A percentile compares a stretch with the other conserved stretches of the same genome.
These are phyloP conservation scores for Dryas iulia DNA, from an alignment of 1,140 invertebrate species.

Conservation along the genomic window DNA sequence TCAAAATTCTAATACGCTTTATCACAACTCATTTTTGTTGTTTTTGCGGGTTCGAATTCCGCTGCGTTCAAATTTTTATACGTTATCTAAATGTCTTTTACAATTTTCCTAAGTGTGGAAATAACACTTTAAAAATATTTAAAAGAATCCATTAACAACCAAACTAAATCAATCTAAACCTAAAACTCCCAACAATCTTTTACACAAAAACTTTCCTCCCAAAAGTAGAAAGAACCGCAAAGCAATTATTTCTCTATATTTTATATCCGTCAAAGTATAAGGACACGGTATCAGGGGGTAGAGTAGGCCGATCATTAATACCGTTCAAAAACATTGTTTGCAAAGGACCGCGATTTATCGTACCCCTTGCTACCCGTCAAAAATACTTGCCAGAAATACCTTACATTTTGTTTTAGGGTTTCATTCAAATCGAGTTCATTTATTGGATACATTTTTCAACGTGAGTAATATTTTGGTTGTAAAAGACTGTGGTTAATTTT, in stretches of 20 bases:
- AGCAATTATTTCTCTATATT: constrained; percentile 36
- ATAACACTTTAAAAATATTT: too few species aligned
- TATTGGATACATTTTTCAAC: constrained; percentile 1
- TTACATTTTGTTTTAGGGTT: constrained; percentile 23
- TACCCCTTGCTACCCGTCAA: constrained; percentile 20
- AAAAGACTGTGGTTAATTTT: neutral
- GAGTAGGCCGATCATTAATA: constrained; percentile 57
- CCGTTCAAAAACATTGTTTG: constrained; percentile 72
- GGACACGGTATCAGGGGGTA: constrained; percentile 52
- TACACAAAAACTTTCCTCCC: neutral
- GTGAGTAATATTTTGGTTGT: neutral
- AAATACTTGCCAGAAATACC: constrained; percentile 8
- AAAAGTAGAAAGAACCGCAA: constrained; percentile 4
- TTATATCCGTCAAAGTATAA: constrained; percentile 60
- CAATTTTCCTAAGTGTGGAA: too few species aligned
- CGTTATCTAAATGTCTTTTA: too few species aligned
- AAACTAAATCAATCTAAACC: neutral
- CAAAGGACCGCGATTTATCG: constrained; percentile 66
- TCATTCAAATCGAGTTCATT: constrained; percentile 20
- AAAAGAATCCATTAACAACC: too few species aligned
- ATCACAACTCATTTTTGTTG: too few species aligned
- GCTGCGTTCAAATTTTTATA: too few species aligned
- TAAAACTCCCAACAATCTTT: neutral
- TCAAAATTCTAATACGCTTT: too few species aligned
- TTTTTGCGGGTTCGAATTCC: too few species aligned